Evolutionary conservation across 1,140 invertebrate species (phyloP).

Genomic region (Phocides pigmalion): DNA sequence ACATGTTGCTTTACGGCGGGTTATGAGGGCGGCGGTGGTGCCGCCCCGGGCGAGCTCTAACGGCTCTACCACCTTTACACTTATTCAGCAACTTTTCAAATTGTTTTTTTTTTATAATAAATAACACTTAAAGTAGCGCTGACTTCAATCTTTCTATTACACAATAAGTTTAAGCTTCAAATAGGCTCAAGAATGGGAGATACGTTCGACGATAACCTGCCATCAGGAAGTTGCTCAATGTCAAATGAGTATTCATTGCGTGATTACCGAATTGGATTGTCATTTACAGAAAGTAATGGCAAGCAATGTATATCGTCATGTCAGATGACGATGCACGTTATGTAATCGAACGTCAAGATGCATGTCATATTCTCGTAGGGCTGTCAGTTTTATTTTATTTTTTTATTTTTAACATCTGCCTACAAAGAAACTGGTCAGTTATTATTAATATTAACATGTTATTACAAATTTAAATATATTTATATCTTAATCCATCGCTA

Average conservation of each 20-base stretch:
- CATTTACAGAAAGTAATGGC: conserved; percentile 9
- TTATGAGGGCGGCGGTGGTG: no score
- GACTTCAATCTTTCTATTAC: conserved; percentile 8
- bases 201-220: background rate
- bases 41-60: no score
- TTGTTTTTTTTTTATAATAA: no score
- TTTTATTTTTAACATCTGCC: no score
- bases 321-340: conserved; percentile 24
- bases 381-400: background rate
- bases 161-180: background rate
- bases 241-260: conserved; percentile 8
- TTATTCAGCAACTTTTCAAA: no score
- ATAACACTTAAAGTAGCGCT: background rate
- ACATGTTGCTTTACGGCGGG: no score
- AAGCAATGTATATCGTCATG: conserved; percentile 19
- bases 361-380: conserved; percentile 11
- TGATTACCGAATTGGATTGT: conserved; percentile 7
- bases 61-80: no score
- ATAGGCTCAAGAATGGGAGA: background rate
- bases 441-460: no score
- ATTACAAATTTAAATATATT: no score
- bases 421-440: no score
- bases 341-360: conserved; percentile 28
- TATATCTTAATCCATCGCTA: no score
- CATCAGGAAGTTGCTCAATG: conserved; percentile 21